Base-by-base conservation (phyloP, 1,140 invertebrate species). In the Idris sp. region DNA sequence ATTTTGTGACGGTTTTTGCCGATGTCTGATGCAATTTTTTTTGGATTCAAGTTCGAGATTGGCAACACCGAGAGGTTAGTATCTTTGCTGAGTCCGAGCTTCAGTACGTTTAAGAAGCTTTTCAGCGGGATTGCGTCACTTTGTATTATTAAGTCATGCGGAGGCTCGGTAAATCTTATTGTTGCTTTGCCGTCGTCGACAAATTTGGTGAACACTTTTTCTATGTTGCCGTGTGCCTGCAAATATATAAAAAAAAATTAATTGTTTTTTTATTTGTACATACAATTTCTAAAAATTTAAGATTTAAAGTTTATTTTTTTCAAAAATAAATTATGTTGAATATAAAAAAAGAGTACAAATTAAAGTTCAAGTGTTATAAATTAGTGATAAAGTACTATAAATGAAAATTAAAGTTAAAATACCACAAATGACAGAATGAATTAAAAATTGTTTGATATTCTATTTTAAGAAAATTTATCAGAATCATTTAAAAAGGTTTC, bases 171-270 rank as follows among this genome's bases (percentile, higher is more conserved):
- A 41, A 95, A 90, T 43, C 92, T 88, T 56, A 95, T 90, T 5
- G 93, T 94, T 14, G 89, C 88, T 87, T 94, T 94, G 49, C 93
- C 93, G 81, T 94, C 91, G 31, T 90, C 87, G 8, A 93, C 81
- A 81, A 91, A 94, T 78, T 91, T 92, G 0, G 89, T 90, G 76
- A 92, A 91, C 13, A 94, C 87, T 81, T 91, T 87, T 35, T 89
- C 88, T 33, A 94, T 88, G 76, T 91, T 92, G 26, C 89, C 78
- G n/a, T 82, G 89, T 1, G 94, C 79, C 84, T 90, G 18, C 38
- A 83, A 82, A 35, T 22, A 6, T 22, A 22, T 22, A 4, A 22
- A 22, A 22, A 35, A 35, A 1, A 59, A 49, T 46, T n/a, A 71
- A 13, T 58, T 30, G 13, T 26, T 28, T 18, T 35, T 35, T 35